phyloP scores from a whole-genome alignment of 2,888 invertebrate species.

The Tortrix viridana region DNA sequence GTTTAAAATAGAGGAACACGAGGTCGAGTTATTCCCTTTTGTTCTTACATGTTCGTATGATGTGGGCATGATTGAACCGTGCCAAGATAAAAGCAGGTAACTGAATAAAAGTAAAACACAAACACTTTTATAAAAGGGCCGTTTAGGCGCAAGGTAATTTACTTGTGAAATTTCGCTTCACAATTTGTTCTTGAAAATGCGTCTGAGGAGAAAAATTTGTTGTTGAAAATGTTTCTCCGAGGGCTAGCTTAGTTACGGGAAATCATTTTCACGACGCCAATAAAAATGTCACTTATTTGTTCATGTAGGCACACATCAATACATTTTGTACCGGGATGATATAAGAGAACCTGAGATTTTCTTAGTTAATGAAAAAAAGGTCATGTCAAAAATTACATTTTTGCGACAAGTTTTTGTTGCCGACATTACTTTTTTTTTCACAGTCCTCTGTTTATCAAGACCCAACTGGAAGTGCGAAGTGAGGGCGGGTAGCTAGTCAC shows the following conservation, averaged over 20 bases:
- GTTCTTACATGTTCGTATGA: background rate
- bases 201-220: constrained; percentile 1
- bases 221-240: background rate
- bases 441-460: too few relatives aligned
- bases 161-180: constrained; percentile 1
- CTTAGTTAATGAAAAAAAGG: too few relatives aligned
- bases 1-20: too few relatives aligned
- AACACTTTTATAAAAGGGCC: background rate
- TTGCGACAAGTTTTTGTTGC: too few relatives aligned
- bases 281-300: background rate
- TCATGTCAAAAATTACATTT: too few relatives aligned
- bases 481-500: too few relatives aligned
- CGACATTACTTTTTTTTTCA: too few relatives aligned
- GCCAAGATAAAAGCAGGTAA: constrained; percentile 3
- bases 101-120: background rate
- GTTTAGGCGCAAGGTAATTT: background rate
- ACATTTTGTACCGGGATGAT: too few relatives aligned
- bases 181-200: background rate
- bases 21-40: too few relatives aligned
- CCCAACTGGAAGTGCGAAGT: too few relatives aligned
- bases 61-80: constrained; percentile 8
- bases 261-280: background rate
- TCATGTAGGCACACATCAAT: too few relatives aligned
- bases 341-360: too few relatives aligned
- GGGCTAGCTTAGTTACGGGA: background rate